These are phyloP conservation scores for Neria commutata DNA, from an alignment of 2,888 invertebrate genomes.

Conservation along the genomic window DNA sequence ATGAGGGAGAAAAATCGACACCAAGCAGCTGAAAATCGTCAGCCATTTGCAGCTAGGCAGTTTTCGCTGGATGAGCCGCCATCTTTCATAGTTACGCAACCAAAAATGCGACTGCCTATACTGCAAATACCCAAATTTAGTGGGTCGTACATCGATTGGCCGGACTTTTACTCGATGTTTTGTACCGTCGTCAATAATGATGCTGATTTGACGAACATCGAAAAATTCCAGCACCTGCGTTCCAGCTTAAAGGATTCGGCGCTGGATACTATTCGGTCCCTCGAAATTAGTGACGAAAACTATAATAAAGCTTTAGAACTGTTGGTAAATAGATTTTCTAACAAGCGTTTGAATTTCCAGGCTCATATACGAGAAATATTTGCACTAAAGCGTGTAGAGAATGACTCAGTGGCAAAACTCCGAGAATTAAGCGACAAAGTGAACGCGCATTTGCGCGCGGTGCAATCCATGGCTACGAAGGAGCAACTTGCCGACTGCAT, in stretches of 20 bases:
- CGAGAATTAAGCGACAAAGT: slow-evolving; percentile 20
- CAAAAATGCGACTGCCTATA: neutral
- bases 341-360: slow-evolving; percentile 24
- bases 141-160: slow-evolving; percentile 9
- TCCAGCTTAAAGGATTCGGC: slow-evolving; percentile 11
- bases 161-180: slow-evolving; percentile 20
- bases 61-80: neutral
- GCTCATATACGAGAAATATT: slow-evolving; percentile 20
- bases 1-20: neutral
- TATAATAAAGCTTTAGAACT: slow-evolving; percentile 8
- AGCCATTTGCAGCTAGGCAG: neutral
- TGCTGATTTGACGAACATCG: slow-evolving; percentile 15
- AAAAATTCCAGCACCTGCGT: slow-evolving; percentile 23
- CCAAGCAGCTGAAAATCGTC: neutral
- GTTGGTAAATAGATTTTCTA: too few species aligned
- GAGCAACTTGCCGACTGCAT: too few species aligned
- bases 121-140: neutral
- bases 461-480: slow-evolving; percentile 1
- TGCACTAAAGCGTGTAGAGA: slow-evolving; percentile 15
- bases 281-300: slow-evolving; percentile 17
- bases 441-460: slow-evolving; percentile 23
- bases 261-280: slow-evolving; percentile 21
- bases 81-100: neutral
- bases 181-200: slow-evolving; percentile 15
- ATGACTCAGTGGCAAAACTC: slow-evolving; percentile 17